Conservation (phyloP, 2,888 invertebrate genomes). For the Trissolcus brochymenae region DNA sequence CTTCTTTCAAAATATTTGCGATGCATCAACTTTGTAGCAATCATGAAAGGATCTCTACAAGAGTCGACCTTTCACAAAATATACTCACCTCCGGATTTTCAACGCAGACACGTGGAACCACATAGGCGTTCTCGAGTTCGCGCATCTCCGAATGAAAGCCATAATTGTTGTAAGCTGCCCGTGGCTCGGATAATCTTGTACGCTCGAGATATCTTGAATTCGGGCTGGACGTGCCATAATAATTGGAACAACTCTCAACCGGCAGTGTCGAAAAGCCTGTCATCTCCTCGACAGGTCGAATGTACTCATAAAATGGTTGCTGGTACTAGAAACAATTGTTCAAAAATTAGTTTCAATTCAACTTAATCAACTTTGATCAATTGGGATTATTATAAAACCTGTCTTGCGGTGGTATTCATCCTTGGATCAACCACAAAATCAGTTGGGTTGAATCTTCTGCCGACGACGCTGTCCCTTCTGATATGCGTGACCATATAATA, state of each 20-base stretch:
- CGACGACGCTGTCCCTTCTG: slow-evolving; percentile 78
- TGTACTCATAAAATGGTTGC: slow-evolving; percentile 70
- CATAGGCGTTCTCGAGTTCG: slow-evolving; percentile 68
- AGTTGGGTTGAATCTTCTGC: slow-evolving; percentile 63
- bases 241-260: slow-evolving; percentile 64
- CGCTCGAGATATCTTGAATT: slow-evolving; percentile 59
- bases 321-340: slow-evolving; percentile 64
- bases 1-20: too few relatives aligned
- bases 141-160: slow-evolving; percentile 71
- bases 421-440: slow-evolving; percentile 67
- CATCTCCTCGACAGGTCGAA: slow-evolving; percentile 55
- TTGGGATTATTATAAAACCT: slow-evolving; percentile 12
- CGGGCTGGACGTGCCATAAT: slow-evolving; percentile 68
- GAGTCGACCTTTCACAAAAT: too few relatives aligned
- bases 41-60: too few relatives aligned
- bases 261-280: slow-evolving; percentile 58
- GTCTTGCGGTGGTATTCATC: slow-evolving; percentile 58
- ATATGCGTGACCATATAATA: slow-evolving; percentile 83
- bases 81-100: slow-evolving; percentile 67
- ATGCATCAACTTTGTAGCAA: too few relatives aligned
- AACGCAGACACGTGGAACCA: slow-evolving; percentile 68
- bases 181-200: slow-evolving; percentile 58
- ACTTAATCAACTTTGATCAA: neutral
- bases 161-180: slow-evolving; percentile 69
- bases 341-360: neutral